Conservation (phyloP, 1,140 invertebrate genomes). For the Phthorimaea operculella region DNA sequence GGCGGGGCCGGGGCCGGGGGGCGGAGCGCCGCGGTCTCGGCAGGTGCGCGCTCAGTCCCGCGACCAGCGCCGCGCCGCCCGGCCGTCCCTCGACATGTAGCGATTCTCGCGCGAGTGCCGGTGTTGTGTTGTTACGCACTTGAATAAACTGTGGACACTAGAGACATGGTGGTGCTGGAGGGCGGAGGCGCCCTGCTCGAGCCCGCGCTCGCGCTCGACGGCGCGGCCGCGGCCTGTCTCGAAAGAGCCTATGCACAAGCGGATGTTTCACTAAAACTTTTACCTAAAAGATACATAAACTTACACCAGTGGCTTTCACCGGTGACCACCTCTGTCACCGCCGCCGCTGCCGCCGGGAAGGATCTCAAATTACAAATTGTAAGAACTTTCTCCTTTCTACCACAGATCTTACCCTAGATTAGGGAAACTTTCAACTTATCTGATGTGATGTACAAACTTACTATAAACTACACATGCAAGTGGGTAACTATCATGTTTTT, state of each 20-base stretch:
- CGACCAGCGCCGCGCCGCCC: constrained; percentile 45
- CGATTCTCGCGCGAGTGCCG: constrained; percentile 26
- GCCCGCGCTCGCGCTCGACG: constrained; percentile 61
- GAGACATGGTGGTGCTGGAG: constrained; percentile 78
- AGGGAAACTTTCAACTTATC: too few species aligned
- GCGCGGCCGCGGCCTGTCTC: constrained; percentile 67
- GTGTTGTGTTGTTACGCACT: constrained; percentile 27
- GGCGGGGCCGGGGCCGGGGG: constrained; percentile 36
- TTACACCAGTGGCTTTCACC: constrained; percentile 89
- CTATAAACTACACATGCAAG: too few species aligned
- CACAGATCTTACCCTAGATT: background rate
- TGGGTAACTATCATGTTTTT: too few species aligned
- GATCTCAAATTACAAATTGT: constrained; percentile 80
- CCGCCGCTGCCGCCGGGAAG: constrained; percentile 69
- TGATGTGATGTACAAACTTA: too few species aligned
- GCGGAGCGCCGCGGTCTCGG: constrained; percentile 33
- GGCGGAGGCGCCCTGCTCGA: constrained; percentile 69
- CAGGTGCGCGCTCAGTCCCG: constrained; percentile 59
- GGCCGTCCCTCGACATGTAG: constrained; percentile 43
- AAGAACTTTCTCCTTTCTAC: constrained; percentile 20
- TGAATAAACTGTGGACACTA: constrained; percentile 26
- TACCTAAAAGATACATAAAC: constrained; percentile 89
- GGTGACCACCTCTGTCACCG: constrained; percentile 66
- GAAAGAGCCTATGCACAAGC: constrained; percentile 81
- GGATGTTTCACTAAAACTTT: constrained; percentile 83